Conservation (phyloP, 2,888 invertebrate genomes). For the Drosophila subquinaria region DNA sequence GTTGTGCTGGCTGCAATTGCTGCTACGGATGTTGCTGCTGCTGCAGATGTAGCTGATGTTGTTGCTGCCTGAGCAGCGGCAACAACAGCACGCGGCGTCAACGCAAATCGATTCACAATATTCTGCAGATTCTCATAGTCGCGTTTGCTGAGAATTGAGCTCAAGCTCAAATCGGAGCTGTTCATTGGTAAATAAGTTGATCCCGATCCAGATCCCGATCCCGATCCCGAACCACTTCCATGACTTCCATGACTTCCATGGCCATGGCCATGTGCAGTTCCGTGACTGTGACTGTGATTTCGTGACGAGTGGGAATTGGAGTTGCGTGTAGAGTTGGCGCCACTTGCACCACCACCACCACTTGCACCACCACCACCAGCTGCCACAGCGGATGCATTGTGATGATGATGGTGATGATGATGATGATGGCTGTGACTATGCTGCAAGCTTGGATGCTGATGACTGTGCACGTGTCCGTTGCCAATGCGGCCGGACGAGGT, state of each 20-base stretch:
- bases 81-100: slow-evolving; percentile 59
- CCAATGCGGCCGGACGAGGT: slow-evolving; percentile 39
- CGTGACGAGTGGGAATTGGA: neutral
- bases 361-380: slow-evolving; percentile 55
- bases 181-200: slow-evolving; percentile 46
- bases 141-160: slow-evolving; percentile 80
- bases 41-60: slow-evolving; percentile 7
- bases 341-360: slow-evolving; percentile 27
- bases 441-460: slow-evolving; percentile 74
- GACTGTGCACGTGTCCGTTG: slow-evolving; percentile 63
- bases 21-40: slow-evolving; percentile 6
- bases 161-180: slow-evolving; percentile 77
- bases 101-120: slow-evolving; percentile 82
- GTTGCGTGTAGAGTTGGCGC: neutral
- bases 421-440: slow-evolving; percentile 61
- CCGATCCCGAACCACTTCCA: slow-evolving; percentile 7
- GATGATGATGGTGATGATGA: slow-evolving; percentile 56
- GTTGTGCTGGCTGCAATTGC: slow-evolving; percentile 11
- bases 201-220: neutral
- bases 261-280: neutral
- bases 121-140: slow-evolving; percentile 83
- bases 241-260: slow-evolving; percentile 10
- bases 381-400: slow-evolving; percentile 67
- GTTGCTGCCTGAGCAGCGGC: slow-evolving; percentile 24
- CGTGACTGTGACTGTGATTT: slow-evolving; percentile 7